Conservation (phyloP, 2,797 vertebrate genomes). For the Lerista edwardsae region DNA sequence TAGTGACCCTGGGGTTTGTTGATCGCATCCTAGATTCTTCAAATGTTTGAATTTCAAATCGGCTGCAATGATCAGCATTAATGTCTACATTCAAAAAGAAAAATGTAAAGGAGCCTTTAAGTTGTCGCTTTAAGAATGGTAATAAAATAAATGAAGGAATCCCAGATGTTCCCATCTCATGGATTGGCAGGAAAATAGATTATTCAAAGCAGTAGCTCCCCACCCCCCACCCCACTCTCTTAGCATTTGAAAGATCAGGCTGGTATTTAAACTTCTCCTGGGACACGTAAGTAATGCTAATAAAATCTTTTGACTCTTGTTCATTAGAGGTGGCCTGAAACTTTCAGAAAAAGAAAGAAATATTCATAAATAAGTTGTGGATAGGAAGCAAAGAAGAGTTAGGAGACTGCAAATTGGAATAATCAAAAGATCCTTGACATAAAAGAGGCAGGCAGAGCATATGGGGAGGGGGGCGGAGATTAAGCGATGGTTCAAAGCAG, state of each 20-base stretch:
- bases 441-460: neutral
- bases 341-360: neutral
- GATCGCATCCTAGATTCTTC: neutral
- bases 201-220: constrained; percentile 2
- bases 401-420: neutral
- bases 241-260: constrained; percentile 26
- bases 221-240: neutral
- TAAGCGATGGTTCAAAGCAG: too few species aligned
- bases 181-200: constrained; percentile 27
- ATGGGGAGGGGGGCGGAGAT: too few species aligned
- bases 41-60: neutral
- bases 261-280: constrained; percentile 39
- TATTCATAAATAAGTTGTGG: constrained; percentile 4
- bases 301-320: constrained; percentile 32
- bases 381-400: constrained; percentile 9
- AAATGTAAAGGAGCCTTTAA: constrained; percentile 32
- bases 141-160: constrained; percentile 20
- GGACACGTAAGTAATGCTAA: constrained; percentile 12
- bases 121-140: constrained; percentile 16
- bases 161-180: constrained; percentile 28
- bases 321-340: constrained; percentile 45
- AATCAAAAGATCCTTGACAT: neutral
- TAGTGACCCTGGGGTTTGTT: neutral
- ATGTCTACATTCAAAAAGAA: neutral
- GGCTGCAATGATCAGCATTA: neutral